A percentile compares a stretch with the other conserved stretches of the same genome.
phyloP scores from a whole-genome alignment of 2,888 invertebrate species.

The Gymnocheta viridis region DNA sequence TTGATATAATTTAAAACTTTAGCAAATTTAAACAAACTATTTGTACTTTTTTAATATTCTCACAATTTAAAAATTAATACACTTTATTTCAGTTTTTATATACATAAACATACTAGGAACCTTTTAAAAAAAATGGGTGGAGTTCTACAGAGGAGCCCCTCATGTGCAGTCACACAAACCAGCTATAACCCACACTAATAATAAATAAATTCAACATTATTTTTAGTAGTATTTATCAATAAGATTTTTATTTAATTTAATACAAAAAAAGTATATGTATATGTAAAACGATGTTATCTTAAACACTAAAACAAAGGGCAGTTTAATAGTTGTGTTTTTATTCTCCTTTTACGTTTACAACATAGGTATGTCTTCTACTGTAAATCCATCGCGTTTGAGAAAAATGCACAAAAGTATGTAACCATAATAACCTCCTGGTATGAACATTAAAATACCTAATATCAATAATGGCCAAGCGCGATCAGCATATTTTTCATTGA shows the following conservation, averaged over 20 bases:
- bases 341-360: conserved; percentile 13
- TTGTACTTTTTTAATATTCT: too few species aligned
- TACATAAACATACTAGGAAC: too few species aligned
- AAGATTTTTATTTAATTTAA: neutral
- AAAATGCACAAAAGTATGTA: conserved; percentile 92
- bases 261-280: conserved; percentile 3
- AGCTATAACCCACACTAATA: too few species aligned
- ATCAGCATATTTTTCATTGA: conserved; percentile 92
- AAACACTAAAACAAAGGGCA: conserved; percentile 26
- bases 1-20: too few species aligned
- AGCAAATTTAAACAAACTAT: too few species aligned
- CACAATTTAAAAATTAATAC: too few species aligned
- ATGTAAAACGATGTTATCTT: conserved; percentile 6
- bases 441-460: conserved; percentile 93
- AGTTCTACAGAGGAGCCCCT: too few species aligned
- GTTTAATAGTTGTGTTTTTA: neutral
- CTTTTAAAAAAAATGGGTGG: too few species aligned
- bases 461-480: conserved; percentile 94
- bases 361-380: conserved; percentile 74
- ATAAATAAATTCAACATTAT: too few species aligned
- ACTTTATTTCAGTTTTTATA: too few species aligned
- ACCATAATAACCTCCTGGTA: conserved; percentile 95
- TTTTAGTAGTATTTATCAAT: neutral
- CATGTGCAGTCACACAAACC: too few species aligned
- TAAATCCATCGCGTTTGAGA: conserved; percentile 73